These are phyloP conservation scores for Endomychus coccineus DNA, from an alignment of 2,888 invertebrate species.

Conservation along the genomic window DNA sequence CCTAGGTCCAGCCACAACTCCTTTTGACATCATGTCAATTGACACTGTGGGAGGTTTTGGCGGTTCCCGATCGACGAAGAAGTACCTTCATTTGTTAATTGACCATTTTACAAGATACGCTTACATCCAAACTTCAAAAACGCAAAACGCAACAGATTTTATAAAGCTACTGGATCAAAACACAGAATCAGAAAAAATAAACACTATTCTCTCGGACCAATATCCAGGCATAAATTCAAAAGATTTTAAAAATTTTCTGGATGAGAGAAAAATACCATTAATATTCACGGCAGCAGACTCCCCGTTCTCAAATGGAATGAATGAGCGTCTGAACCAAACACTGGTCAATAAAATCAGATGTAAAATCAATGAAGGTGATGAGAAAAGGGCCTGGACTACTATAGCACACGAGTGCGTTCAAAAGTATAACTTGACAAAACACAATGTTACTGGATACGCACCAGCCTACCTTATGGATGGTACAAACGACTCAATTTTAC, in stretches of 20 bases:
- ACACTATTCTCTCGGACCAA: constrained; percentile 29
- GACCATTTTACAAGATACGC: constrained; percentile 32
- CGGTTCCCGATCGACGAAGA: constrained; percentile 27
- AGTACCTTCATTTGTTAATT: constrained; percentile 24
- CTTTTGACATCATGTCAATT: constrained; percentile 13
- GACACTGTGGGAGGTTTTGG: constrained; percentile 33
- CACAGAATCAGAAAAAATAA: constrained; percentile 23
- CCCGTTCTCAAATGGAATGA: constrained; percentile 24
- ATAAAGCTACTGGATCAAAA: constrained; percentile 25
- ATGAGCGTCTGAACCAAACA: constrained; percentile 26
- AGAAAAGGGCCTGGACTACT: constrained; percentile 3
- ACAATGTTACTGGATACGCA: constrained; percentile 2
- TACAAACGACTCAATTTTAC: neutral
- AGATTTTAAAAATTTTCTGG: constrained; percentile 29
- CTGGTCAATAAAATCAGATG: constrained; percentile 28
- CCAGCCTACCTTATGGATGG: constrained; percentile 6
- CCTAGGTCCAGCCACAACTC: neutral
- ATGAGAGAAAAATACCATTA: constrained; percentile 17
- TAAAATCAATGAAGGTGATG: constrained; percentile 20
- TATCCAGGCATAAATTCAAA: constrained; percentile 31
- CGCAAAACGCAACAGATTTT: constrained; percentile 28
- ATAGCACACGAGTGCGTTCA: constrained; percentile 3
- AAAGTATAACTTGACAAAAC: constrained; percentile 6
- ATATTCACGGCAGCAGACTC: constrained; percentile 21
- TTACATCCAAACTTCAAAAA: constrained; percentile 28